phyloP scores from a whole-genome alignment of 2,113 vertebrate species.

The Perca flavescens region DNA sequence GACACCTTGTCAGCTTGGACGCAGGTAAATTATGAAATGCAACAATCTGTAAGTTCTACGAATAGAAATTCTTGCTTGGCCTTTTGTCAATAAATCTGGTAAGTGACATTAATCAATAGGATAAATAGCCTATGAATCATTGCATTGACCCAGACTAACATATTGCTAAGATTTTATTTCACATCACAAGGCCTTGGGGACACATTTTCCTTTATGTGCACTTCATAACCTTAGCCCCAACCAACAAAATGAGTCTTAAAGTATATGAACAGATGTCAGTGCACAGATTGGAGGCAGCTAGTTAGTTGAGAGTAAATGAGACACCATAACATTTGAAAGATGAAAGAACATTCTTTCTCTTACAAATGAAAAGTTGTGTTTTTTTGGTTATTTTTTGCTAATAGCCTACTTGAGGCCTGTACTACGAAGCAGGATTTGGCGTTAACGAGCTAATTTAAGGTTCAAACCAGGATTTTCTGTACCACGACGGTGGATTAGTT shows the following conservation, averaged over 20 bases:
- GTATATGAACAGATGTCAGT: neutral
- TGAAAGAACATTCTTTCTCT: neutral
- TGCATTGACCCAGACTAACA: neutral
- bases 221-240: neutral
- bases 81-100: neutral
- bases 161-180: conserved; percentile 12
- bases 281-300: neutral
- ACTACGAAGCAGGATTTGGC: too few species aligned
- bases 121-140: conserved; percentile 1
- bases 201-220: neutral
- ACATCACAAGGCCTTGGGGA: neutral
- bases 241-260: neutral
- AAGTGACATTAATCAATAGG: conserved; percentile 11
- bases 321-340: neutral
- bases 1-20: neutral
- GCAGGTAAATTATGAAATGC: conserved; percentile 1
- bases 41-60: neutral
- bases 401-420: too few species aligned
- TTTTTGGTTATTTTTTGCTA: neutral
- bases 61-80: neutral
- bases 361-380: neutral
- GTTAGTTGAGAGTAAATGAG: neutral
- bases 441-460: too few species aligned
- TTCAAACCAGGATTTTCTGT: too few species aligned
- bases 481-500: too few species aligned